Evolutionary conservation across 2,888 invertebrate species (phyloP), one percentile per base, ranked within the genome.

Genomic region (Siphlonurus alternatus): DNA sequence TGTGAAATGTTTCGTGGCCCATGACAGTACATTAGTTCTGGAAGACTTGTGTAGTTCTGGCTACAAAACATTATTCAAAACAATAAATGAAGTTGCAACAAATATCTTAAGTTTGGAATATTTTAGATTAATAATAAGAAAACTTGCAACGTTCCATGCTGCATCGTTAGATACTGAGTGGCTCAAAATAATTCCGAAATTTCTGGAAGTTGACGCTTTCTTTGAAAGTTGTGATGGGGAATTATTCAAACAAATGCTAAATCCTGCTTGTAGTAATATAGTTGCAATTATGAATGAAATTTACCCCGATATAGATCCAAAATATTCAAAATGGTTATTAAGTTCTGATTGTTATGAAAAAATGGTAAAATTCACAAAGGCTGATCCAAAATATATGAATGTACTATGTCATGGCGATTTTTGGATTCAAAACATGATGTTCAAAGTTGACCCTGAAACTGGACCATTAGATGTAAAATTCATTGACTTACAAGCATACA

Each of bases 401-500:
- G n/a, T 20, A n/a, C n/a, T 56, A 22, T 56, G 56, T 22, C 56
- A 56, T 56, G 56, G 56, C 20, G 56, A 56, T 22, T 22, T 56
- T 22, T 56, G 56, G 56, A 20, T 18, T 18, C 7, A 56, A 18
- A 56, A 56, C n/a, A 22, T 56, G 19, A 56, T 56, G 56, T 56
- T 56, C n/a, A 56, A 56, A 56, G 7, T 56, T 22, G 56, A 56
- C n/a, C 19, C n/a, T 7, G 56, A 56, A 20, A 22, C 19, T n/a
- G n/a, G 7, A 56, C 53, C 64, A 1, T 53, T 51, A 7, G 64
- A 61, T 59, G 24, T 61, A 20, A 64, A 64, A 19, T 23, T 23
- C 53, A 64, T 64, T 19, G 64, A 64, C 23, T 51, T 61, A 10
- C 64, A 64, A 23, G 23, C 61, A 20, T 20, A 24, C 1, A 59